Base-by-base conservation (phyloP, 2,113 vertebrate species). In the Xerus inauris region DNA sequence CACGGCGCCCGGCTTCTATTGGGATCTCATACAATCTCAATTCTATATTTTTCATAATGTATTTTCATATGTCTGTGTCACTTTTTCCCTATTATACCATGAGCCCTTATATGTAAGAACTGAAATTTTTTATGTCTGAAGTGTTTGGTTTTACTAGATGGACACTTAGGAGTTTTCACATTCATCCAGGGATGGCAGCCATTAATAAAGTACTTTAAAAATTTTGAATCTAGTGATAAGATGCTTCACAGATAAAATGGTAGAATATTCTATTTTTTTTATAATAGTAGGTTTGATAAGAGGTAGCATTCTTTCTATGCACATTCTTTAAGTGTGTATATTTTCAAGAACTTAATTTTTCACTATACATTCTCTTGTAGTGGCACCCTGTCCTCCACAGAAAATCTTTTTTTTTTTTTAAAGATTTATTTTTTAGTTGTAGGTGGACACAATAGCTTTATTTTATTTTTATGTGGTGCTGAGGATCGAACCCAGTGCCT, bases 1-100 rank as follows among this genome's bases (percentile, higher is more conserved):
- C 49, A 49, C 49, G 12, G 49, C 14, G 14, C 49, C 49, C 12
- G 9, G 49, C 13, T 49, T 49, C 49, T 49, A 75, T 47, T 42
- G 89, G 32, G 7, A 64, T 67, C 54, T 87, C 35, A 49, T 67
- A 38, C 77, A 85, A 71, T 77, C 92, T 64, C 22, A 77, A 89
- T 62, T 40, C 84, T 89, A 10, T 67, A 83, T 92, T 92, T 94
- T 95, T 80, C 59, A 81, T 9, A 11, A 32, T 77, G 49, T 87
- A 84, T 72, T 38, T 49, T 84, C 54, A 40, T 30, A 95, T 75
- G 82, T 75, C 59, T 87, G 32, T 30, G 20, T 87, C 14, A 54
- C 8, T 67, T 91, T 57, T n/a, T 7, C 9, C 54, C 45, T 59
- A 6, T 84, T 89, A 64, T 28, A 35, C 20, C 81, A 16, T 71